Conservation (phyloP, 2,888 invertebrate species). For the Tanaodytes sp. region DNA sequence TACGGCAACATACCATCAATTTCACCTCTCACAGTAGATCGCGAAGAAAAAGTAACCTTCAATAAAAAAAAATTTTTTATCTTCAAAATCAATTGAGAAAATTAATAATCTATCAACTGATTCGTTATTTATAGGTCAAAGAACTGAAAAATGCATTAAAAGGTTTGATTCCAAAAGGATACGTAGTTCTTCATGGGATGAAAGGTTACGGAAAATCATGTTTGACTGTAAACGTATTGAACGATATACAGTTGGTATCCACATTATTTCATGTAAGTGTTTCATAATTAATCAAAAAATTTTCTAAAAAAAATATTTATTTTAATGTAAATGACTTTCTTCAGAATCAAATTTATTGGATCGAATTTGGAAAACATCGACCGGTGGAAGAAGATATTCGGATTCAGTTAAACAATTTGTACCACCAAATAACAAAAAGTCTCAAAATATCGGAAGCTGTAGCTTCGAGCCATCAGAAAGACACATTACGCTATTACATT, state of each 20-base stretch:
- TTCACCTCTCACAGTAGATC: constrained; percentile 64
- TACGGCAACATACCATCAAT: constrained; percentile 63
- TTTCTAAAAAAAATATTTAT: not conserved
- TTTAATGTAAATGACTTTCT: constrained; percentile 2
- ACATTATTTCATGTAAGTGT: constrained; percentile 74
- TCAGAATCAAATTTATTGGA: constrained; percentile 74
- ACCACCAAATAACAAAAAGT: constrained; percentile 65
- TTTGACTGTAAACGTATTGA: constrained; percentile 77
- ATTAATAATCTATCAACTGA: not conserved
- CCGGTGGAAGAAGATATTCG: constrained; percentile 66
- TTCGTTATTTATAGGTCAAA: constrained; percentile 71
- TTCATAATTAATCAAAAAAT: too few species aligned
- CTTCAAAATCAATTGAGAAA: not conserved
- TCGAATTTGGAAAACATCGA: constrained; percentile 72
- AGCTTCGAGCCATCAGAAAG: constrained; percentile 59
- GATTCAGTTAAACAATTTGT: constrained; percentile 66
- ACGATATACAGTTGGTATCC: constrained; percentile 74
- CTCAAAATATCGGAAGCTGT: constrained; percentile 57
- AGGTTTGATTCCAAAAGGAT: constrained; percentile 75
- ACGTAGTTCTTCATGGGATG: constrained; percentile 82
- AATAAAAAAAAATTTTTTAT: not conserved
- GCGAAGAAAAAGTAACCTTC: constrained; percentile 64
- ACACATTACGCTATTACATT: constrained; percentile 61
- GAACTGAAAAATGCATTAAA: constrained; percentile 74
- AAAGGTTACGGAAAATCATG: constrained; percentile 84